phyloP scores from a whole-genome alignment of 2,888 invertebrate species.

The Oxystoma pomonae region DNA sequence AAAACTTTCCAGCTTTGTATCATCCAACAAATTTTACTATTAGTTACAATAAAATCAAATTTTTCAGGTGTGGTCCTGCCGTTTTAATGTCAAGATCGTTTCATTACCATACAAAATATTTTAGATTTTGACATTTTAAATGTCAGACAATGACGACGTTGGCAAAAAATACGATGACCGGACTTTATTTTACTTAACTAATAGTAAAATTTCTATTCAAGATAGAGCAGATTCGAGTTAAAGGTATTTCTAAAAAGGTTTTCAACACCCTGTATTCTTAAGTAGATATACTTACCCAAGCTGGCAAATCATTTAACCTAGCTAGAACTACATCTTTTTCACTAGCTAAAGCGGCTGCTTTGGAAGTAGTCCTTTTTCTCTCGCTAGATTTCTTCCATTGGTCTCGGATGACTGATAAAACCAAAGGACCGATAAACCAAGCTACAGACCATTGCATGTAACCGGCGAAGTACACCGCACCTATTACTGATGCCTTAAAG shows the following conservation, averaged over 20 bases:
- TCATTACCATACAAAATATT: background rate
- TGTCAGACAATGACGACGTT: too few species aligned
- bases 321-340: conserved; percentile 87
- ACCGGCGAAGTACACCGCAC: conserved; percentile 73
- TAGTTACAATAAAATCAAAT: too few species aligned
- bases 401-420: conserved; percentile 73
- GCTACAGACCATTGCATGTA: conserved; percentile 86
- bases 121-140: too few species aligned
- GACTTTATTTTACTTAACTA: too few species aligned
- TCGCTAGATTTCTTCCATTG: conserved; percentile 74
- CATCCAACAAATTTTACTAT: too few species aligned
- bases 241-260: too few species aligned
- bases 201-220: too few species aligned
- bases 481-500: conserved; percentile 64
- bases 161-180: too few species aligned
- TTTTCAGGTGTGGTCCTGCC: too few species aligned
- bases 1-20: too few species aligned
- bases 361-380: conserved; percentile 69
- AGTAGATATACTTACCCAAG: conserved; percentile 70
- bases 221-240: too few species aligned
- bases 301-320: conserved; percentile 84
- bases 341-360: conserved; percentile 69
- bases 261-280: too few species aligned
- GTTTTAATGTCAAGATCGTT: background rate
- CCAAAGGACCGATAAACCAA: conserved; percentile 80